phyloP scores from a whole-genome alignment of 1,140 invertebrate genomes.

The Ditylenchus dipsaci region DNA sequence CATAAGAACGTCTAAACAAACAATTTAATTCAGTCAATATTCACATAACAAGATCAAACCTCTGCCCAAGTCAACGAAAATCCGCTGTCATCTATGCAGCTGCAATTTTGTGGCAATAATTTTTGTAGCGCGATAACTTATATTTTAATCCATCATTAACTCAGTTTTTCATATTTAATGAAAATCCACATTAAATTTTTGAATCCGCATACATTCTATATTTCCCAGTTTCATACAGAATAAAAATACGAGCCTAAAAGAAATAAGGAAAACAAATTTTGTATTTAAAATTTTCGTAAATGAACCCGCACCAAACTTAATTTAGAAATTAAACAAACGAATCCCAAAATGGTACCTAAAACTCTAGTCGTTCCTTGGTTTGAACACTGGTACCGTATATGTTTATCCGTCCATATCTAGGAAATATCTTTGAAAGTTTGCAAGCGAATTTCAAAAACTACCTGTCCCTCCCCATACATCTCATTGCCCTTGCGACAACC shows the following conservation, averaged over 20 bases:
- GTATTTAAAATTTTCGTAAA: too few species aligned
- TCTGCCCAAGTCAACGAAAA: conserved; percentile 54
- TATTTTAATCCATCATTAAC: too few species aligned
- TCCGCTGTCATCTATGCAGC: conserved; percentile 51
- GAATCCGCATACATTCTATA: too few species aligned
- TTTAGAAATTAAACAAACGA: neutral
- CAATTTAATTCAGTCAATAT: too few species aligned
- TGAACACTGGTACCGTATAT: conserved; percentile 53
- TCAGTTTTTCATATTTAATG: too few species aligned
- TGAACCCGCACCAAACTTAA: too few species aligned
- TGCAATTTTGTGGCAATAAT: conserved; percentile 25
- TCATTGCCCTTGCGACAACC: conserved; percentile 47
- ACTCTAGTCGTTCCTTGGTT: conserved; percentile 42
- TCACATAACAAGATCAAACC: conserved; percentile 26
- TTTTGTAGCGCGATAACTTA: conserved; percentile 1
- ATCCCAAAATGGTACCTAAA: conserved; percentile 33
- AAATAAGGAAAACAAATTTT: too few species aligned
- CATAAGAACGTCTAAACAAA: conserved; percentile 29
- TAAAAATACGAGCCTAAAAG: too few species aligned
- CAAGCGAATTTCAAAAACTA: too few species aligned
- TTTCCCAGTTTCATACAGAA: too few species aligned
- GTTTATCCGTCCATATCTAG: conserved; percentile 54
- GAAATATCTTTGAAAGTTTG: too few species aligned
- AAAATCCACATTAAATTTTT: too few species aligned
- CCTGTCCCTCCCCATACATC: conserved; percentile 46